These are phyloP conservation scores for Mnemiopsis leidyi DNA, from an alignment of 37 sponge, comb jelly and placozoan species.

Conservation along the genomic window DNA sequence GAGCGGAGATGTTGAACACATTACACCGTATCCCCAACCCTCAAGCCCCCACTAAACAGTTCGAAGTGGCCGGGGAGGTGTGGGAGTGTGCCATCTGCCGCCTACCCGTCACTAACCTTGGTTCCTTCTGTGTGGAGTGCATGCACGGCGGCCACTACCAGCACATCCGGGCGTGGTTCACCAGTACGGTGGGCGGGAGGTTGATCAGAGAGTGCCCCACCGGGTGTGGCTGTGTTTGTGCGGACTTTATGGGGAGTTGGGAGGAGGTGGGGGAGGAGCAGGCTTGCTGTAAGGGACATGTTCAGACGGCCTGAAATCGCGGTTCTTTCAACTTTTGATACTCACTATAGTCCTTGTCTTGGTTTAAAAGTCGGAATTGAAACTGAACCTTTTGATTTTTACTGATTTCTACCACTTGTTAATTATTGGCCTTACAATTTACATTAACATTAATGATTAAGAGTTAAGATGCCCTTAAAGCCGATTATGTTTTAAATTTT, in stretches of 20 bases:
- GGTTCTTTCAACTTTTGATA: too few species aligned
- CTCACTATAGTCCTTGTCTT: too few species aligned
- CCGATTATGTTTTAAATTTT: too few species aligned
- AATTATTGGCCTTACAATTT: too few species aligned
- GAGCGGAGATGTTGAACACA: constrained; percentile 47
- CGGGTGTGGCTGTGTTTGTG: constrained; percentile 63
- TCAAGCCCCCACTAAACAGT: background rate
- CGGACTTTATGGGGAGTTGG: constrained; percentile 41
- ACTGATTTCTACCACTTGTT: too few species aligned
- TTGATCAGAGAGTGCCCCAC: constrained; percentile 56
- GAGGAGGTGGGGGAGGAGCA: background rate
- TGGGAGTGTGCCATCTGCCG: constrained; percentile 55
- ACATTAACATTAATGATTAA: too few species aligned
- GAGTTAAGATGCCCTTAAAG: too few species aligned
- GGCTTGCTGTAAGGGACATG: background rate
- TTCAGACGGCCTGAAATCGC: too few species aligned
- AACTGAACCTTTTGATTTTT: too few species aligned
- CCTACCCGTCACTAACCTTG: constrained; percentile 13
- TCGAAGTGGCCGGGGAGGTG: background rate
- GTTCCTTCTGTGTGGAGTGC: constrained; percentile 52
- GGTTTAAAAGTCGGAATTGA: too few species aligned
- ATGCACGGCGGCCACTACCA: constrained; percentile 21
- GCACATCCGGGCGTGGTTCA: constrained; percentile 40
- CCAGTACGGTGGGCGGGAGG: constrained; percentile 14
- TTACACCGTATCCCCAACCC: background rate